Base-by-base conservation (phyloP, 2,113 vertebrate genomes). In the Coryphaenoides rupestris region DNA sequence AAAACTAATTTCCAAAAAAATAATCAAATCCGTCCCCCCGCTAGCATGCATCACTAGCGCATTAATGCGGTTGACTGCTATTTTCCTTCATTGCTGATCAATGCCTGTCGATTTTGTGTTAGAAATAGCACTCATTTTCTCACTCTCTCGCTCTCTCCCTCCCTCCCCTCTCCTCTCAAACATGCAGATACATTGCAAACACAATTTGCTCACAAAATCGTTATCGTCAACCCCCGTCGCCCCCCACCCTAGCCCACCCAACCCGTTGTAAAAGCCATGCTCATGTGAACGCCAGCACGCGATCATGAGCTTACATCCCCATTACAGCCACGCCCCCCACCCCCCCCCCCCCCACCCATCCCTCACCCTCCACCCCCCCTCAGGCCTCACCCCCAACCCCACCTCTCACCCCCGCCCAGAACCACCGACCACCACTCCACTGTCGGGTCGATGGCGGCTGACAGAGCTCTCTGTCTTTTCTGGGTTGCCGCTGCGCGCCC, bases 391-490 rank as follows among this genome's bases (percentile, higher is more conserved):
- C n/a, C n/a, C n/a, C n/a, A n/a, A n/a, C n/a, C n/a, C n/a, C n/a
- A n/a, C n/a, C n/a, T n/a, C n/a, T n/a, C n/a, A n/a, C n/a, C n/a
- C n/a, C n/a, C n/a, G n/a, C n/a, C n/a, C n/a, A n/a, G n/a, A n/a
- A 6, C 24, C 6, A 6, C 6, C 24, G 24, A 6, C 24, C 24
- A 6, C 3, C 24, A 26, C 24, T 3, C 3, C 3, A 6, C 59
- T 58, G 54, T 70, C 64, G 49, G 60, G 73, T 58, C 73, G 65
- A 68, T 74, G 73, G 76, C 47, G 70, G 68, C 68, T 77, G 74
- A 77, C 79, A 79, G 72, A 74, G 81, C 79, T 74, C 72, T 70
- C 61, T 78, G 73, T 78, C 76, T 81, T 85, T 26, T 81, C 69
- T 80, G 78, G 79, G 76, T 75, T 82, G 78, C 69, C 63, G 60